Evolutionary conservation across 2,888 invertebrate genomes (phyloP), one percentile per base, ranked within the genome.

Genomic region (Calameuta filiformis): DNA sequence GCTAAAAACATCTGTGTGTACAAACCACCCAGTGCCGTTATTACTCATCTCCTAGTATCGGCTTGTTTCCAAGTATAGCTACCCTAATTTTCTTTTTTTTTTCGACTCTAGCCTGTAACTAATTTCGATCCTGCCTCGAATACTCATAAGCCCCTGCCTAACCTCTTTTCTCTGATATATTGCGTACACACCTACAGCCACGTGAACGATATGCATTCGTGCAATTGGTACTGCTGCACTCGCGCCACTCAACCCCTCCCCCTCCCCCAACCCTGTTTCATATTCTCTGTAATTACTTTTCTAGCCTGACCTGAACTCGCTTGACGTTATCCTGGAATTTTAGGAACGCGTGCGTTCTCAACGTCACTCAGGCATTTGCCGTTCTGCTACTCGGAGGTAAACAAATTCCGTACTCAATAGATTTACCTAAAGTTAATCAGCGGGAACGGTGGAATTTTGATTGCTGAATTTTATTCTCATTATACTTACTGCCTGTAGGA

Each of bases 401-500:
- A 56, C 23, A 56, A 56, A 56, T 56, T 56, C 56, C 56, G 9
- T 56, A 3, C 23, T 56, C 56, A 6, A 56, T 56, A 56, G 23
- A 56, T 56, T 23, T 6, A 56, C 9, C 23, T 0, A 15, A 56
- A 23, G 23, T 56, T 56, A 56, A 23, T 56, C 56, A 23, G 56
- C 23, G 56, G 56, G 23, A 56, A 56, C 56, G 23, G 23, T 56
- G 56, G 56, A 56, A 56, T 56, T 56, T 56, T 56, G 23, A 56
- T 56, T 56, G 56, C 2, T 15, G 23, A 15, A 56, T 56, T 23
- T 23, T 23, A 56, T 56, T 23, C 15, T 56, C 6, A 23, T 23
- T 56, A 3, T 82, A 90, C 91, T 90, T 84, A 91, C 91, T 88
- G 83, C 4, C 79, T 76, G 73, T 84, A 84, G 2, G 88, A 83